Base-by-base conservation (phyloP, 35 echinoderm and acorn worm genomes). In the Anneissia japonica region DNA sequence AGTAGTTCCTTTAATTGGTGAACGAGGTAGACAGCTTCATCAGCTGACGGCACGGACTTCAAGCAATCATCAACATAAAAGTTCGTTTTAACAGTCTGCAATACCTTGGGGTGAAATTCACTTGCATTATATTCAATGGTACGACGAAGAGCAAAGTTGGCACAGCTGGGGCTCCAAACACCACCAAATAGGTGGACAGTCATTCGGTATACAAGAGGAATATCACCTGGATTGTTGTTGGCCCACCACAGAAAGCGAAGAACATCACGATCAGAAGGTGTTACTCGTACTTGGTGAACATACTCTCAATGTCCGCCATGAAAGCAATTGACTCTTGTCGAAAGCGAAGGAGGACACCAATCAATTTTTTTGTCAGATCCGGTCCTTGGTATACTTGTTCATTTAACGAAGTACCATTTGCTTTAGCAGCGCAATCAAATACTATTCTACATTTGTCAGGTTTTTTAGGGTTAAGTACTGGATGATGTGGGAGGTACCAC, bases 1-100 rank as follows among this genome's bases (percentile, higher is more conserved):
- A 77, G 21, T 37, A 77, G 21, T 77, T 34, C 3, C 3, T 10
- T 35, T 0, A 77, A 16, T 77, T 77, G 3, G 3, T 77, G 31
- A 32, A 32, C 75, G 3, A 77, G 5, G 33, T 37, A 3, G 11
- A 37, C 33, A 34, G 75, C 75, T 38, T 91, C 38, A 12, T 72
- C 89, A 46, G 83, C 85, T 72, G 23, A 74, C 6, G 36, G 21
- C n/a, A 87, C 72, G 19, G 88, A 77, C 31, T 86, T 84, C 0
- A 94, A 72, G 75, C 89, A 91, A 73, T 94, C 93, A 38, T 91
- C 93, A 17, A 94, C 84, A 40, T 94, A 91, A 56, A 94, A 94
- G 73, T 90, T 90, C 9, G 46, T n/a, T 33, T 31, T 86, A 19
- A 94, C 79, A 0, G 88, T 74, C 39, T 84, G 77, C 7, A 86